phyloP scores from a whole-genome alignment of 2,113 vertebrate genomes.

The Sturnus vulgaris region DNA sequence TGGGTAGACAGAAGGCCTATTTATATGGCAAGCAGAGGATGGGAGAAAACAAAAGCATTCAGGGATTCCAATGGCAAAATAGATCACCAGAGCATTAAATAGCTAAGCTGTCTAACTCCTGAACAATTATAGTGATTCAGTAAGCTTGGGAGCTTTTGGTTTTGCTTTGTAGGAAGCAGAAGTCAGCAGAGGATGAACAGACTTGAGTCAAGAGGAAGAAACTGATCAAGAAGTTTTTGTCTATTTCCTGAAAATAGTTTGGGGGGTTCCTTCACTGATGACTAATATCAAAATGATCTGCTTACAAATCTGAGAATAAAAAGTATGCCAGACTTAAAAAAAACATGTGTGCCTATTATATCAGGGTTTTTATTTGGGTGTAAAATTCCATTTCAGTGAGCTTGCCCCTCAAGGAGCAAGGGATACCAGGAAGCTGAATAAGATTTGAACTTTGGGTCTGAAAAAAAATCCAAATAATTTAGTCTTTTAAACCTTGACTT shows the following conservation, averaged over 20 bases:
- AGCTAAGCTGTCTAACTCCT: constrained; percentile 4
- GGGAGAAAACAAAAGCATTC: constrained; percentile 2
- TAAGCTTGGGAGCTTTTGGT: not conserved
- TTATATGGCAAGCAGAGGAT: constrained; percentile 12
- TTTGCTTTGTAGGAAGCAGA: constrained; percentile 12
- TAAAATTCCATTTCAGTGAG: not conserved
- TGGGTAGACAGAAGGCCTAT: constrained; percentile 25
- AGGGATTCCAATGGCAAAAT: constrained; percentile 1
- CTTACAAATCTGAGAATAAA: not conserved
- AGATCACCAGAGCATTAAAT: constrained; percentile 31
- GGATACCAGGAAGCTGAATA: not conserved
- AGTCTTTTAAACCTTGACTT: not conserved
- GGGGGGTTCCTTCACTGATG: not conserved
- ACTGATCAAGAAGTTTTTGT: not conserved
- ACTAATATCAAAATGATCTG: not conserved
- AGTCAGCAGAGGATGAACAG: not conserved
- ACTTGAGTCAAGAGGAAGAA: not conserved
- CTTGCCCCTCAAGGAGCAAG: not conserved
- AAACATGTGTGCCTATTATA: not conserved
- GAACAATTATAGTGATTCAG: constrained; percentile 32
- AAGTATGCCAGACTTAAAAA: not conserved
- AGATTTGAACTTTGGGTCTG: not conserved
- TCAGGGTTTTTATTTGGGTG: not conserved
- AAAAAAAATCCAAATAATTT: not conserved
- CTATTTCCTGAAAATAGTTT: not conserved